phyloP scores from a whole-genome alignment of 35 echinoderm and acorn worm species.

The Apostichopus californicus region DNA sequence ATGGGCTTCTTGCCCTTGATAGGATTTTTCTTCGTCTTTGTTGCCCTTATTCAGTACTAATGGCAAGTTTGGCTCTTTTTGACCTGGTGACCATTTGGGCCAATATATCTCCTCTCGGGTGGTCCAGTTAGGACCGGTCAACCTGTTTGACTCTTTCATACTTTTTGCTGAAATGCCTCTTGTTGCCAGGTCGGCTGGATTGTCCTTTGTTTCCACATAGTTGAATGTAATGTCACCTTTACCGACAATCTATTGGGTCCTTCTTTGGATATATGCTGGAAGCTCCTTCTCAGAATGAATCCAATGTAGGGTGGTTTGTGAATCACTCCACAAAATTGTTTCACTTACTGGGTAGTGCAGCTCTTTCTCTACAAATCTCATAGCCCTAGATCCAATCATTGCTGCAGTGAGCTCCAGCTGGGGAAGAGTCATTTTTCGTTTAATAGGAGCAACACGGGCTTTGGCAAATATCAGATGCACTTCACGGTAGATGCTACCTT shows the following conservation, averaged over 20 bases:
- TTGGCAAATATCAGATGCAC: not conserved
- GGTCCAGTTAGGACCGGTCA: not conserved
- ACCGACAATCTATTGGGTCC: no score
- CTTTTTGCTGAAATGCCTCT: not conserved
- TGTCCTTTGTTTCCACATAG: not conserved
- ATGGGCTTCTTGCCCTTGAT: not conserved
- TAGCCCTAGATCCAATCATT: slow-evolving; percentile 1
- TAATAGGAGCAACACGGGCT: slow-evolving; percentile 12
- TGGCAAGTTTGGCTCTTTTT: not conserved
- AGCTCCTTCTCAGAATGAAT: no score
- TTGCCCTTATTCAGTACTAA: not conserved
- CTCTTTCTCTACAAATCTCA: not conserved
- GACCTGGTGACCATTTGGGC: no score
- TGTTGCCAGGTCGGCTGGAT: slow-evolving; percentile 28
- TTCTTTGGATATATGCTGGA: no score
- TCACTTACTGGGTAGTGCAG: not conserved
- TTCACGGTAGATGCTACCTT: not conserved
- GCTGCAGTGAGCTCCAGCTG: slow-evolving; percentile 26
- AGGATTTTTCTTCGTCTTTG: not conserved
- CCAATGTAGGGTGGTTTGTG: not conserved
- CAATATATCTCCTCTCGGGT: no score
- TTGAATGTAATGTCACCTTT: not conserved
- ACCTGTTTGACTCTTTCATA: not conserved
- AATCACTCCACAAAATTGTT: slow-evolving; percentile 12
- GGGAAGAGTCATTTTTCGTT: slow-evolving; percentile 28